phyloP scores from a whole-genome alignment of 1,140 invertebrate genomes.

The Drosophila mauritiana region DNA sequence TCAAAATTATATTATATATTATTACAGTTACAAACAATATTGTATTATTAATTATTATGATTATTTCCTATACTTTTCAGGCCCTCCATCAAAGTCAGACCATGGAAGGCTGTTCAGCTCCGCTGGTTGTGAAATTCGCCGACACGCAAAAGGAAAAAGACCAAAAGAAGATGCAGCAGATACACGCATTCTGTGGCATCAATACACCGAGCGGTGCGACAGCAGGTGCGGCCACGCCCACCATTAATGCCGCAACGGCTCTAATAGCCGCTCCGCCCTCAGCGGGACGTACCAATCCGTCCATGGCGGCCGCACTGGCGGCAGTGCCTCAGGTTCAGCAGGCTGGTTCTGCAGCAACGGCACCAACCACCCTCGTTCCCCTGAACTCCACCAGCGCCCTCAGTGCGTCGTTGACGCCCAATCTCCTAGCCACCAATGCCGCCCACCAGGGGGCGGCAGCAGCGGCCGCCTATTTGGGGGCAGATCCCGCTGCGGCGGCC shows the following conservation, averaged over 20 bases:
- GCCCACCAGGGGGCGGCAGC: constrained; percentile 42
- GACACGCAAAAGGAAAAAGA: constrained; percentile 99
- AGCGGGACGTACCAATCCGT: constrained; percentile 55
- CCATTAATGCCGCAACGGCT: constrained; percentile 62
- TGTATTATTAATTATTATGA: background rate
- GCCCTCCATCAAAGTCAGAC: constrained; percentile 98
- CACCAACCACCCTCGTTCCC: constrained; percentile 55
- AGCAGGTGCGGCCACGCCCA: constrained; percentile 60
- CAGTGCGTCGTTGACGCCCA: constrained; percentile 49
- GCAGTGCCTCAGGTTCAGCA: constrained; percentile 61
- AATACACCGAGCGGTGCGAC: constrained; percentile 84
- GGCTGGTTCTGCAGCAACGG: constrained; percentile 34
- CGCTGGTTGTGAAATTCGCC: constrained; percentile 99
- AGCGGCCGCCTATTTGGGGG: constrained; percentile 50
- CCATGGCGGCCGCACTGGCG: constrained; percentile 65
- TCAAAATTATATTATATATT: no score
- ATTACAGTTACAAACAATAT: background rate
- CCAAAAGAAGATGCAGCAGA: constrained; percentile 96
- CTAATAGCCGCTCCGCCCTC: constrained; percentile 61
- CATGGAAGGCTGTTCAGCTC: constrained; percentile 99
- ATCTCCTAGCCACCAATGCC: constrained; percentile 46
- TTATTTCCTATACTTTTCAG: constrained; percentile 69
- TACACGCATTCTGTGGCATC: constrained; percentile 92
- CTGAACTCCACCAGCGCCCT: constrained; percentile 53
- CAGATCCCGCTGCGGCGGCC: constrained; percentile 63